These are phyloP conservation scores for Cephonodes hylas DNA, from an alignment of 2,888 invertebrate genomes.

Conservation along the genomic window DNA sequence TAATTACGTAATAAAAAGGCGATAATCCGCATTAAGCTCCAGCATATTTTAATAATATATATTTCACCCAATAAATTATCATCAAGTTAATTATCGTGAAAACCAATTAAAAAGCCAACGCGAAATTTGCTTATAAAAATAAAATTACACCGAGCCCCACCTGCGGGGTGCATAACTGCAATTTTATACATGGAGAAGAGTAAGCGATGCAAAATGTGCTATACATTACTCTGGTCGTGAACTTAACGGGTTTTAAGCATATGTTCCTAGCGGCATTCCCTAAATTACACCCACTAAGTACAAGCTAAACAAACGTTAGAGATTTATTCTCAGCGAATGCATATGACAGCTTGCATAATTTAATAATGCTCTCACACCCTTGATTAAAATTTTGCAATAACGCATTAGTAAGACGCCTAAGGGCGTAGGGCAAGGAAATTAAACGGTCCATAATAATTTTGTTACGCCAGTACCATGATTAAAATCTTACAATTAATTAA, in stretches of 20 bases:
- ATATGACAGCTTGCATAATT: constrained; percentile 80
- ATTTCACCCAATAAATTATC: background rate
- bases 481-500: constrained; percentile 78
- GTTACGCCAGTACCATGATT: constrained; percentile 74
- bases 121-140: constrained; percentile 4
- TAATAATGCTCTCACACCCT: constrained; percentile 76
- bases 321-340: constrained; percentile 75
- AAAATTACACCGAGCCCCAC: background rate
- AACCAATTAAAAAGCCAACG: background rate
- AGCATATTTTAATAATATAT: background rate
- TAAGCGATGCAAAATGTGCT: background rate
- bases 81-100: constrained; percentile 6
- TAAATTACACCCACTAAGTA: constrained; percentile 42
- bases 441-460: constrained; percentile 78
- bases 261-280: constrained; percentile 29
- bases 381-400: constrained; percentile 79
- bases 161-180: background rate
- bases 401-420: constrained; percentile 72
- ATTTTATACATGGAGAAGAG: background rate
- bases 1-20: too few species aligned
- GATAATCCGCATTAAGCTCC: background rate
- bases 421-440: constrained; percentile 72
- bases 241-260: background rate
- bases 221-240: background rate
- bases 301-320: constrained; percentile 61